Evolutionary conservation across 2,113 vertebrate genomes (phyloP), one percentile per base, ranked within the genome.

Genomic region (Grus americana): DNA sequence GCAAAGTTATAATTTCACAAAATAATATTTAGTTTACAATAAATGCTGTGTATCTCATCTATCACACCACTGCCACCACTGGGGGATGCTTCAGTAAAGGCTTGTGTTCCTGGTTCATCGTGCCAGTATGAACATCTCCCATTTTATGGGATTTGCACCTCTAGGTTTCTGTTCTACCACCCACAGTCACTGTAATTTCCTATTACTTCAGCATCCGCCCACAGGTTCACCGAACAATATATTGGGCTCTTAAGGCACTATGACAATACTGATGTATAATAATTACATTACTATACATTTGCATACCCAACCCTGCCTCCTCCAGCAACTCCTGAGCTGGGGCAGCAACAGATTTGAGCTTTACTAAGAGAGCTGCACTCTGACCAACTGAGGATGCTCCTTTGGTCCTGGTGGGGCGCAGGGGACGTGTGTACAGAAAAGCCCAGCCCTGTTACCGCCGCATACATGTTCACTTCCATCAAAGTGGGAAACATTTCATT

Each of bases 151-250:
- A 92, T 90, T 92, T 84, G 78, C 84, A 91, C 78, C 80, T 85
- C 94, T 95, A 63, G 73, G 55, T 88, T 93, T 96, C 92, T 91
- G 32, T 88, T 85, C 67, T 95, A 88, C 87, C 95, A 91, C 91
- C 71, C 95, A 95, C 91, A 82, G 62, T 70, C 91, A 85, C 71
- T 93, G 74, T 70, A 96, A 95, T 95, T 96, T 93, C 82, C 79
- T 93, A 62, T 92, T 94, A 80, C 86, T 95, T 96, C 95, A 94
- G 82, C 71, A 93, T 63, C 79, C 55, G 0, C 95, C 94, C 87
- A 91, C 92, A 85, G 50, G 62, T 87, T 90, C 87, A 90, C 74
- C 0, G 1, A 96, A 92, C 71, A 92, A 88, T 91, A 76, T 66
- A 78, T 32, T 58, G 63, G 82, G 58, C 79, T 96, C 87, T 96